Evolutionary conservation across 23 tunicate species (phyloP).

Genomic region (Phallusia fumigata): DNA sequence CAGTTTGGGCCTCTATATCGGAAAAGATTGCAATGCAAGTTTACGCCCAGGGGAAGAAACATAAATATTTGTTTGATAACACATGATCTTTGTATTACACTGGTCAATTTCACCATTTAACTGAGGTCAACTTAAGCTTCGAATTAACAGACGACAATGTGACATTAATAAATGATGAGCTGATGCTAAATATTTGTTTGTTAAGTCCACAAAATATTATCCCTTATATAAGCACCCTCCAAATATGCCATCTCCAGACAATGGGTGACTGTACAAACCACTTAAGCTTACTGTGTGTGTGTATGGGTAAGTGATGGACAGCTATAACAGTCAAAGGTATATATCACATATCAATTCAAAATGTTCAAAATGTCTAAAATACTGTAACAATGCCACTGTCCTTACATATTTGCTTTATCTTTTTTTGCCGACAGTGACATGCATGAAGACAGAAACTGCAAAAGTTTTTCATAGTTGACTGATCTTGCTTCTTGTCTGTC

Average conservation of each 20-base stretch:
- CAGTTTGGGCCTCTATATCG: no score
- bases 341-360: neutral
- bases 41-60: no score
- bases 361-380: neutral
- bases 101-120: no score
- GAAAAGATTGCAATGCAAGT: no score
- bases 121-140: no score
- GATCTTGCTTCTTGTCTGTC: slow-evolving; percentile 35
- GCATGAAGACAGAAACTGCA: slow-evolving; percentile 58
- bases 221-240: neutral
- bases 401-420: neutral
- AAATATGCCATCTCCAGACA: neutral
- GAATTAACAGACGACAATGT: no score
- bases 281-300: neutral
- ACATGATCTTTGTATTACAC: no score
- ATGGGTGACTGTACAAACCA: neutral
- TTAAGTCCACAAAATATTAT: neutral
- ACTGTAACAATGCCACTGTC: neutral
- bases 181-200: neutral
- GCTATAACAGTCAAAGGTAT: neutral
- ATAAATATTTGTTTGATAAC: no score
- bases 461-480: slow-evolving; percentile 65
- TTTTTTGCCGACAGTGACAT: neutral
- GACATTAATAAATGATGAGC: neutral
- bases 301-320: neutral